Conservation (phyloP, 2,888 invertebrate species). For the Taenaris catops region DNA sequence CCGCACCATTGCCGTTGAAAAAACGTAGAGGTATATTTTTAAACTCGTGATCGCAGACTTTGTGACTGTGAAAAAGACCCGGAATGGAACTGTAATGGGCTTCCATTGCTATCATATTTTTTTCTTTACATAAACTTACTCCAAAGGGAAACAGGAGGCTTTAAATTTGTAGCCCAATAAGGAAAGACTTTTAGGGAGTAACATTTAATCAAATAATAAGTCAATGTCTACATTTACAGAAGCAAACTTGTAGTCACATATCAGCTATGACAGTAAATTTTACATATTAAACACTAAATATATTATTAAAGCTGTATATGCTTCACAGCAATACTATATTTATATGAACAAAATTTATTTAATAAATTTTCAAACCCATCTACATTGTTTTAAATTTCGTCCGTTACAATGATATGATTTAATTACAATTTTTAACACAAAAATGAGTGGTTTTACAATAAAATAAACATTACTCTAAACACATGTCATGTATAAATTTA, state of each 20-base stretch:
- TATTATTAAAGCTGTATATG: constrained; percentile 45
- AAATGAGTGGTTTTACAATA: constrained; percentile 12
- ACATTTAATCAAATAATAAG: constrained; percentile 50
- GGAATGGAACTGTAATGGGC: constrained; percentile 26
- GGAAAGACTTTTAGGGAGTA: constrained; percentile 26
- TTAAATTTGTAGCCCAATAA: constrained; percentile 20
- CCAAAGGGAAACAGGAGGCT: constrained; percentile 10
- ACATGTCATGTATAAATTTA: too few relatives aligned
- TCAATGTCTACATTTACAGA: constrained; percentile 40
- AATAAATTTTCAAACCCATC: constrained; percentile 13
- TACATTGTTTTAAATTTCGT: constrained; percentile 26
- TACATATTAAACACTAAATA: constrained; percentile 18
- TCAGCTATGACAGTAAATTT: constrained; percentile 12
- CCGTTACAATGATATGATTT: constrained; percentile 34
- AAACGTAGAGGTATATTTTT: constrained; percentile 41
- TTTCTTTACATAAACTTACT: constrained; percentile 16
- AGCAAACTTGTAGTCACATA: constrained; percentile 30
- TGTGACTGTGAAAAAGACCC: constrained; percentile 30
- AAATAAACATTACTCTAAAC: too few relatives aligned
- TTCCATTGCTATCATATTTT: constrained; percentile 21
- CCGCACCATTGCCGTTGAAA: constrained; percentile 44
- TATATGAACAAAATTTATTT: constrained; percentile 24
- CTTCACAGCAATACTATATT: constrained; percentile 37
- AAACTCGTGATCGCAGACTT: constrained; percentile 36
- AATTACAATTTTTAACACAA: not conserved